Evolutionary conservation across 2,797 vertebrate species (phyloP), one percentile per base, ranked within the genome.

Genomic region (Dromococcyx pavoninus): DNA sequence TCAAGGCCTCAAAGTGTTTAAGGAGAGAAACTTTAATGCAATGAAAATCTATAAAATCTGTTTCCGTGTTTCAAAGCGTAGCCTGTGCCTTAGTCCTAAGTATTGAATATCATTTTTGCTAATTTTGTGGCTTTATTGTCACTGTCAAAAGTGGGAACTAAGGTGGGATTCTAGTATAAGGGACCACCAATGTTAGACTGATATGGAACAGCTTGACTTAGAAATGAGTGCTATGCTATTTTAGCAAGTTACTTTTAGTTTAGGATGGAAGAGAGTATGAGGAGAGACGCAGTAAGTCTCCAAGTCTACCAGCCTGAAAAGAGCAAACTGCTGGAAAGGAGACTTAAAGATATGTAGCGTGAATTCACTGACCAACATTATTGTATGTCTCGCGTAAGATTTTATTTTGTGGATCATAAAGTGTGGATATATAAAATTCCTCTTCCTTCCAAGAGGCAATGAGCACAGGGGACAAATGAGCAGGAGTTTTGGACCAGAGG

Each of bases 301-400:
- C 10, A 76, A 5, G 11, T 83, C 32, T 69, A 32, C 27, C 13
- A 57, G 8, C 15, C 21, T 61, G 24, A 72, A 58, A 71, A 60
- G 72, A 43, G 5, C 27, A 61, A 70, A 23, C 19, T 86, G 22
- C 51, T 91, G 39, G 8, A 43, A 81, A 73, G 13, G 32, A 90
- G 15, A 54, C 16, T 6, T 76, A 18, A 48, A 56, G 14, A 67
- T 5, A 19, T 39, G 21, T 21, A 57, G 32, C 0, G 0, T 69
- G 12, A 84, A 22, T 77, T 87, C 46, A 32, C 4, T 75, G 76
- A 76, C 13, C 7, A 41, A 2, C 13, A 35, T 10, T 67, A 21
- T 3, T 48, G 4, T 44, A 5, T 41, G 5, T 67, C 46, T 61
- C 17, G 8, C 0, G 0, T 48, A 27, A 22, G 30, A 71, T 43